Conservation (phyloP, 2,113 vertebrate species). For the Centrocercus urophasianus region DNA sequence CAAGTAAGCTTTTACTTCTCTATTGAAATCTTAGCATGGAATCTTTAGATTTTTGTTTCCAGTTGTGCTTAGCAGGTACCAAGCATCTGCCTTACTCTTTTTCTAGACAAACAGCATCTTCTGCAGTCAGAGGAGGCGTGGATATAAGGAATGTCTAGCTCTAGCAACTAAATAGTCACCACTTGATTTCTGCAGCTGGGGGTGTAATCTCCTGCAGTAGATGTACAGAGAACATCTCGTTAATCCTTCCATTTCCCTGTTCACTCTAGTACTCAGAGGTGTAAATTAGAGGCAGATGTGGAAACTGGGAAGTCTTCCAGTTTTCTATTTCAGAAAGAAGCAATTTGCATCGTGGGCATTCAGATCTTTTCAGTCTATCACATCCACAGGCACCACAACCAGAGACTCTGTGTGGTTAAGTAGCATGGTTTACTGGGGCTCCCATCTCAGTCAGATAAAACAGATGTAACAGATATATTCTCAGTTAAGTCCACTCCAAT, state of each 20-base stretch:
- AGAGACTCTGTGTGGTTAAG: conserved; percentile 58
- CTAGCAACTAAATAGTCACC: background rate
- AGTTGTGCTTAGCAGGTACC: background rate
- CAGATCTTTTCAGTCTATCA: conserved; percentile 65
- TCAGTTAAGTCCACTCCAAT: background rate
- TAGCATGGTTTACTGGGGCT: conserved; percentile 5
- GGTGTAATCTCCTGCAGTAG: background rate
- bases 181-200: background rate
- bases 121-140: background rate
- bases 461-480: background rate
- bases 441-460: conserved; percentile 36
- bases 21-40: background rate
- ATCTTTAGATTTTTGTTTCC: background rate
- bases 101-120: background rate
- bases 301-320: conserved; percentile 72
- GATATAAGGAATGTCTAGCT: background rate
- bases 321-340: conserved; percentile 69
- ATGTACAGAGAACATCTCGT: conserved; percentile 19
- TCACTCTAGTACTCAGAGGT: conserved; percentile 51
- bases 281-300: conserved; percentile 76
- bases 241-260: conserved; percentile 51
- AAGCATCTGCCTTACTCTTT: background rate
- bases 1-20: background rate
- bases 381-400: conserved; percentile 38
- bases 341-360: conserved; percentile 45